Percentiles rank a stretch among this genome's conserved stretches.
These are phyloP conservation scores for Aporrectodea caliginosa DNA, from an alignment of 1,140 invertebrate genomes.

Conservation along the genomic window DNA sequence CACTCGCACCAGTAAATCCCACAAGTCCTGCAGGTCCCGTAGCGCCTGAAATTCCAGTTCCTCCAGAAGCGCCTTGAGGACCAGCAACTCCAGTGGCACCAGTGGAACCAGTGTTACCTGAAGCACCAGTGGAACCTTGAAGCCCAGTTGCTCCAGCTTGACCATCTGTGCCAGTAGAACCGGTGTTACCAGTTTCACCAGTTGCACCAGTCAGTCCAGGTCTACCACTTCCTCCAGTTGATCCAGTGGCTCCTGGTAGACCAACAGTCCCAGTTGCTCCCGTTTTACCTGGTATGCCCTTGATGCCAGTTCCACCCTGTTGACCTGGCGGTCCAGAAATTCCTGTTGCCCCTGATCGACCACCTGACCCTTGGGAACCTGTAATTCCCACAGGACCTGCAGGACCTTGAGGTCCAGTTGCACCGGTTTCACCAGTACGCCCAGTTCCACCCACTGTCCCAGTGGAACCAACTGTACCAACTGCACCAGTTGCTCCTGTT, in stretches of 20 bases:
- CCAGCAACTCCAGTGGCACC: conserved; percentile 1
- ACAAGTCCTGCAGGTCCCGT: neutral
- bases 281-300: neutral
- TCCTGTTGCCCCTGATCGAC: neutral
- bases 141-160: conserved; percentile 9
- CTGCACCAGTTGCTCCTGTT: conserved; percentile 10
- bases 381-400: conserved; percentile 3
- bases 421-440: neutral
- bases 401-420: conserved; percentile 6
- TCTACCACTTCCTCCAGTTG: neutral
- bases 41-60: neutral
- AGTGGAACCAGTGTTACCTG: conserved; percentile 1
- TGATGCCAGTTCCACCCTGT: neutral
- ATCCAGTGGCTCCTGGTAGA: neutral
- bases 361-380: conserved; percentile 8
- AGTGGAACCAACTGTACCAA: neutral
- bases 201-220: conserved; percentile 9
- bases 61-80: conserved; percentile 1
- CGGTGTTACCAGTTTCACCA: conserved; percentile 7
- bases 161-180: conserved; percentile 1
- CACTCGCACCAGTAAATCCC: conserved; percentile 1
- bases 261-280: too few relatives aligned
- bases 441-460: conserved; percentile 1
- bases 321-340: neutral
- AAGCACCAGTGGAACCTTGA: neutral